phyloP scores from a whole-genome alignment of 2,113 vertebrate species.

The Chaetodon trifascialis region DNA sequence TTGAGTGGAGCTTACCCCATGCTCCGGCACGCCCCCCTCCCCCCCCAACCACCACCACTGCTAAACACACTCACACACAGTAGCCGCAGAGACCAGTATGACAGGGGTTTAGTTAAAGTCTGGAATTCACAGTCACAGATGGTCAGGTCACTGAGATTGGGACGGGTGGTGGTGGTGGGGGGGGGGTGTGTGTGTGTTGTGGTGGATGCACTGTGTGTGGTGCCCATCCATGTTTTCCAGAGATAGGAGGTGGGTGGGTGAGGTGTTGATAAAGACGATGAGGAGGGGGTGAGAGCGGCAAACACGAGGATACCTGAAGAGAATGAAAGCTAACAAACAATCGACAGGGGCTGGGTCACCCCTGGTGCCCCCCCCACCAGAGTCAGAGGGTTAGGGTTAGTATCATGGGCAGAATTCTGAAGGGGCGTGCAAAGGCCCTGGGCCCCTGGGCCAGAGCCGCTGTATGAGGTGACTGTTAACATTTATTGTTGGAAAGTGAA shows the following conservation, averaged over 20 bases:
- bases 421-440: background rate
- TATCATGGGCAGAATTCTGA: background rate
- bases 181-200: background rate
- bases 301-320: constrained; percentile 1
- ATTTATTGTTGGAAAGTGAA: background rate
- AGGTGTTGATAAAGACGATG: constrained; percentile 24
- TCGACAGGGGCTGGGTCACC: background rate
- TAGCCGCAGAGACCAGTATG: constrained; percentile 41
- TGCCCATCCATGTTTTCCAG: constrained; percentile 22
- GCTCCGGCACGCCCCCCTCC: constrained; percentile 14
- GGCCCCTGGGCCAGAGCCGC: background rate
- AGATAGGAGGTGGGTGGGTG: background rate
- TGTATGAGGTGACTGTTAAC: background rate
- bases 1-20: constrained; percentile 76
- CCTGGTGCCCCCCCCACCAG: background rate
- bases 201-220: background rate
- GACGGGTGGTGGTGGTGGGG: constrained; percentile 4
- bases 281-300: background rate
- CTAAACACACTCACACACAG: constrained; percentile 33
- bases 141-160: constrained; percentile 70
- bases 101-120: constrained; percentile 69
- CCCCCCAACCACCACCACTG: background rate
- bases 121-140: constrained; percentile 73
- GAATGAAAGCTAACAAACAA: background rate
- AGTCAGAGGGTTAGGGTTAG: background rate